Evolutionary conservation across 2,113 vertebrate species (phyloP).

Genomic region (Onychostoma macrolepis): DNA sequence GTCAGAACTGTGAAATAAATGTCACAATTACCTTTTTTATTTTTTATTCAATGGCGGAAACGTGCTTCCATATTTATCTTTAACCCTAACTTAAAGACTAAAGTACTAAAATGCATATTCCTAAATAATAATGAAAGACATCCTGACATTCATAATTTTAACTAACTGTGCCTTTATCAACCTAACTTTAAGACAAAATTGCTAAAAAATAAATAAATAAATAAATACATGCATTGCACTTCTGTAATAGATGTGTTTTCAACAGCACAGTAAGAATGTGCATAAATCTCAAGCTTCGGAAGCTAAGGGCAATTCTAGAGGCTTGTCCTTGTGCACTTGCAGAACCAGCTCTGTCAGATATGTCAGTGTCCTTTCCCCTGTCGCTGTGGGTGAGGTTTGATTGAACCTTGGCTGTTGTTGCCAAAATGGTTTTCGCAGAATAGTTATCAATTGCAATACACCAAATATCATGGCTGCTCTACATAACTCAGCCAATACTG

Average conservation of each 20-base stretch:
- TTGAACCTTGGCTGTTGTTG: constrained; percentile 62
- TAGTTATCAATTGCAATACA: not conserved
- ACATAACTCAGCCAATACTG: not conserved
- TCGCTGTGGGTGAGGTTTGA: constrained; percentile 75
- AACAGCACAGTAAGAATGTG: constrained; percentile 47
- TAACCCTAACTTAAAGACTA: not conserved
- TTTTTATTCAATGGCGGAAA: not conserved
- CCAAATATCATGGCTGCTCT: not conserved
- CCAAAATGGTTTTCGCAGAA: constrained; percentile 55
- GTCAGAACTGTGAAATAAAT: not conserved
- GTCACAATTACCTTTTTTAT: not conserved
- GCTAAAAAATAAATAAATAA: not conserved
- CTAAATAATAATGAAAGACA: not conserved
- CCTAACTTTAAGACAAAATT: not conserved
- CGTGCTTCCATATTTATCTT: not conserved
- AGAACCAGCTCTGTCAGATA: constrained; percentile 79
- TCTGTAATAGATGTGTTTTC: not conserved
- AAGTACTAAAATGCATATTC: not conserved
- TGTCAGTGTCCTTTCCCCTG: constrained; percentile 72
- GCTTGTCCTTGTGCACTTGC: constrained; percentile 78
- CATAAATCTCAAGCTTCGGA: constrained; percentile 63
- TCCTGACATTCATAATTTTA: not conserved
- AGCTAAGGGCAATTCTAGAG: constrained; percentile 68
- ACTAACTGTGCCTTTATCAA: not conserved
- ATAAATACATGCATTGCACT: not conserved